Conservation (phyloP, 1,140 invertebrate genomes). For the Acromyrmex echinatior region DNA sequence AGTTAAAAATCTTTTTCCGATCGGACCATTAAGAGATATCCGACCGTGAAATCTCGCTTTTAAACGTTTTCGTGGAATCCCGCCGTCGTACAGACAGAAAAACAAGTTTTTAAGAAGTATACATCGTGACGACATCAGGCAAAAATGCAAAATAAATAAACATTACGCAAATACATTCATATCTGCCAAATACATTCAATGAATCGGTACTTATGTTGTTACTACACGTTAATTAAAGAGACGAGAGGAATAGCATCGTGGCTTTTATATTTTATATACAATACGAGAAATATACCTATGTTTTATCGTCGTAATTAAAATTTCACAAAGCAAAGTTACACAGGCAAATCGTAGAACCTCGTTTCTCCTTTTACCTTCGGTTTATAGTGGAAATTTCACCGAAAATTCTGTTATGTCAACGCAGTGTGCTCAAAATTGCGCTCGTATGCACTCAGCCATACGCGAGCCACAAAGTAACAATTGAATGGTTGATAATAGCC, state of each 20-base stretch:
- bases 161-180: not conserved
- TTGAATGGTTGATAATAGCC: slow-evolving; percentile 38
- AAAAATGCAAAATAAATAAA: slow-evolving; percentile 25
- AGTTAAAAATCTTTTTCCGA: slow-evolving; percentile 1
- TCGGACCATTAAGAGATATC: slow-evolving; percentile 28
- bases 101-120: slow-evolving; percentile 44
- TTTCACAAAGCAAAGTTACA: not conserved
- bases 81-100: not conserved
- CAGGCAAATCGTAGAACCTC: not conserved
- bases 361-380: not conserved
- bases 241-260: not conserved
- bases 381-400: slow-evolving; percentile 8
- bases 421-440: slow-evolving; percentile 26
- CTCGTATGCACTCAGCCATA: slow-evolving; percentile 6
- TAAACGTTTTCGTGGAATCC: not conserved
- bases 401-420: slow-evolving; percentile 31
- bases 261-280: too few relatives aligned
- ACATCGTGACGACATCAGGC: not conserved
- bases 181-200: not conserved
- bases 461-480: slow-evolving; percentile 41
- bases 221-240: not conserved
- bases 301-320: slow-evolving; percentile 31
- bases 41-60: slow-evolving; percentile 33
- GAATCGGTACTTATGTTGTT: not conserved
- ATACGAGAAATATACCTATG: not conserved